Evolutionary conservation across 2,888 invertebrate species (phyloP), one percentile per base, ranked within the genome.

Genomic region (Trachelus troglodyta): DNA sequence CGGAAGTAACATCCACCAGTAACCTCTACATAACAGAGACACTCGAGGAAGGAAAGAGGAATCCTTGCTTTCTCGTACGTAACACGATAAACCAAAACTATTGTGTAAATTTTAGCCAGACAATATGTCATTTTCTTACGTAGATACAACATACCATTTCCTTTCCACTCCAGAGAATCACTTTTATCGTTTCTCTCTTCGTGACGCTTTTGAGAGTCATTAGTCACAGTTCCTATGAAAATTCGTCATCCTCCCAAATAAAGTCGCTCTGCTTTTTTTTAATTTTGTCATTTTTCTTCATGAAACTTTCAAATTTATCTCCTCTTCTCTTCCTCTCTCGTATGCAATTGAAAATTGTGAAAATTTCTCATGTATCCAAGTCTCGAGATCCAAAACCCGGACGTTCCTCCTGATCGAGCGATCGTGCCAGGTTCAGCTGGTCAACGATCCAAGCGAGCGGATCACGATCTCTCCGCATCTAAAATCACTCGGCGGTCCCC

Each of bases 401-500:
- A 56, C 56, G 56, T 56, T 56, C 56, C 56, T 56, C 56, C 9
- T 6, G 23, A 56, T 56, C 56, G 56, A 23, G 33, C 73, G 76
- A 76, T 76, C 71, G 71, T 34, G 33, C 71, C 34, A 31, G 71
- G 71, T 71, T 71, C 71, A 34, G 71, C 71, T 71, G 71, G 71
- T 71, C 71, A 71, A 71, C 34, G 71, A 71, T 71, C 71, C 33
- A 31, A 34, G 81, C 76, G 84, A 81, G 84, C 80, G 85, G 86
- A 87, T 88, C 87, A 88, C 88, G 89, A 89, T 88, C 86, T 89
- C 85, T 86, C 85, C 87, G 83, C 86, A 87, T 89, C 87, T 87
- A 88, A 89, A 89, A 88, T 89, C 86, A 87, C 82, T 80, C 83
- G 85, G 82, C 86, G 86, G 85, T 86, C 87, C 86, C 86, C 83